Evolutionary conservation across 1,140 invertebrate species (phyloP), one percentile per base, ranked within the genome.

Genomic region (Hermetia illucens): DNA sequence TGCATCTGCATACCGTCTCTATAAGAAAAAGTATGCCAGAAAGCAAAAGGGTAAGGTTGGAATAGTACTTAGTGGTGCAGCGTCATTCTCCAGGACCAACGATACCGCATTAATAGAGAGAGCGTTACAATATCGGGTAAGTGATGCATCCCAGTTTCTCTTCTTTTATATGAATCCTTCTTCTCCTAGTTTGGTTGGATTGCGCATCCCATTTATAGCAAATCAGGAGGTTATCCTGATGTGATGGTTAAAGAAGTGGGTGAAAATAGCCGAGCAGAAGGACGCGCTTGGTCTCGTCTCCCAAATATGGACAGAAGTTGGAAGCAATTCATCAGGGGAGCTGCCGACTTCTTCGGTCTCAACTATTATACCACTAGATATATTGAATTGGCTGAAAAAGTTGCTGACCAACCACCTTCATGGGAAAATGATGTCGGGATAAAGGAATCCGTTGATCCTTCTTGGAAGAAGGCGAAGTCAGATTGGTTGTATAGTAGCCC

Each of bases 141-240:
- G 57, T 55, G 6, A 22, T 6, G 24, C 8, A 27, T 9, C 20
- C 13, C 25, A 30, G 36, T 16, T 13, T 4, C 18, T 13, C 16
- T 6, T 25, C 10, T 17, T 16, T 21, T 18, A 33, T 32, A 20
- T 21, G 15, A 5, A 15, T 8, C 10, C 24, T 18, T 32, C 10
- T 12, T 4, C 25, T 62, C 64, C 30, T 48, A 72, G 69, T 59
- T 68, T 25, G 78, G 78, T 10, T 77, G 74, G 74, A 69, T 68
- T 36, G 65, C 70, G 0, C 55, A 79, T 50, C 73, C 74, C 13
- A 70, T 79, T 39, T 71, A 70, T 54, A 66, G 66, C 0, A 34
- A 52, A 36, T 41, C 55, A 0, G 77, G 78, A 0, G 71, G 78
- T 49, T 81, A 79, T 53, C 74, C 77, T 1, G 42, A 49, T 16